Base-by-base conservation (phyloP, 2,888 invertebrate genomes). In the Agriotes lineatus region DNA sequence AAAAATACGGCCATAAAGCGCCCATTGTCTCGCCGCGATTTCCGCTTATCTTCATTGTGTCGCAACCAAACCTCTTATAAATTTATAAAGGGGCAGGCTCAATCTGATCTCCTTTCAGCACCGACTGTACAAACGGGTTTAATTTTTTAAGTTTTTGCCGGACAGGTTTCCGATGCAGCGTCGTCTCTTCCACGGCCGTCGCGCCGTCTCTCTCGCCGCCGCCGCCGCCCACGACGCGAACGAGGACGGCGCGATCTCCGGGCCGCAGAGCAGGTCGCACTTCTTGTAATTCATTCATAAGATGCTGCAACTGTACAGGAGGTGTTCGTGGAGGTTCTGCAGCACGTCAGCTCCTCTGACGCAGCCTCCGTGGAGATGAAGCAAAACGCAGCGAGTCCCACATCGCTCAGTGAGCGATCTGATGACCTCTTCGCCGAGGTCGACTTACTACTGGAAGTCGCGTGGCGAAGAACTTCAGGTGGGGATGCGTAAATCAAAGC, bases 1-100 rank as follows among this genome's bases (percentile, higher is more conserved):
- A 67, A 67, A 67, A 67, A 67, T 67, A 62, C 57, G 56, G 35
- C 61, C 62, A 67, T 67, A 56, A 59, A 50, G 37, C 59, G 58
- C 57, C 50, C 62, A 67, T 61, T 67, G 61, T 67, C 61, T 67
- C 39, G 22, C 54, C n/a, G n/a, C n/a, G n/a, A n/a, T n/a, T n/a
- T n/a, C n/a, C n/a, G n/a, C n/a, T n/a, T n/a, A n/a, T n/a, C n/a
- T n/a, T n/a, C n/a, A n/a, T n/a, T n/a, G n/a, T n/a, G n/a, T n/a
- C 22, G 20, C 22, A 20, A 25, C 42, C 12, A 25, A 48, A 22
- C 22, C 12, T 1, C 14, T 12, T 52, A 52, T 52, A 25, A 50
- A 33, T 52, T 52, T 52, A 52, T 33, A 35, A 33, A 52, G 42
- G 25, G 30, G 16, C 30, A 30, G 33, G 52, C 52, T 18, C 52